Evolutionary conservation across 2,888 invertebrate species (phyloP), one percentile per base, ranked within the genome.

Genomic region (Drosophila borborema): DNA sequence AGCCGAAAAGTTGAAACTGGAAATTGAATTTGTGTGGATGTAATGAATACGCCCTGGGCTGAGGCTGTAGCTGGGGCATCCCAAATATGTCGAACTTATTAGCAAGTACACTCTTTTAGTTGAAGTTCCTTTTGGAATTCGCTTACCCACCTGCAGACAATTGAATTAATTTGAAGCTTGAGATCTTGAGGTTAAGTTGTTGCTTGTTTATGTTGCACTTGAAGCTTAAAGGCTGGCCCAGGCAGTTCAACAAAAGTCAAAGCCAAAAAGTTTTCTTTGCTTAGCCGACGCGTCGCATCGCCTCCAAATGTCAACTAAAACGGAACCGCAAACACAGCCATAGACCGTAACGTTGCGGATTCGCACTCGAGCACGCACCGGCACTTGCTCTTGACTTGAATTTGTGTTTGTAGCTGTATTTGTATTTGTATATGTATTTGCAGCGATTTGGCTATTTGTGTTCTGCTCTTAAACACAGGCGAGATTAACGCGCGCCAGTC

Each of bases 21-120:
- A 86, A 79, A 88, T 88, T 88, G 74, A 86, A 88, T 88, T 88
- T 82, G 75, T 71, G 63, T 41, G 54, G 64, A 49, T 70, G 72
- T 72, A 69, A 80, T 77, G 61, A 73, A 80, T 72, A 65, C 66
- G 58, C 64, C 65, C 49, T 38, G 48, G 48, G 28, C 58, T 68
- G 43, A 31, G 28, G 59, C 51, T 49, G 36, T 45, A 48, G 28
- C 58, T 71, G 46, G 45, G 41, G 62, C 51, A 72, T 41, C 58
- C 64, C 54, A 64, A 64, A 58, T 66, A 68, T 86, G 74, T 73
- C 61, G 28, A 86, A 80, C 77, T 77, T 87, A 80, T 87, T 82
- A 72, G 49, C 58, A 78, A 78, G 81, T 64, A 67, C 54, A 64
- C 61, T 54, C 54, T 74, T 73, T 46, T 40, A 18, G 36, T 20